Evolutionary conservation across 2,888 invertebrate species (phyloP).

Genomic region (Apotomis capreana): DNA sequence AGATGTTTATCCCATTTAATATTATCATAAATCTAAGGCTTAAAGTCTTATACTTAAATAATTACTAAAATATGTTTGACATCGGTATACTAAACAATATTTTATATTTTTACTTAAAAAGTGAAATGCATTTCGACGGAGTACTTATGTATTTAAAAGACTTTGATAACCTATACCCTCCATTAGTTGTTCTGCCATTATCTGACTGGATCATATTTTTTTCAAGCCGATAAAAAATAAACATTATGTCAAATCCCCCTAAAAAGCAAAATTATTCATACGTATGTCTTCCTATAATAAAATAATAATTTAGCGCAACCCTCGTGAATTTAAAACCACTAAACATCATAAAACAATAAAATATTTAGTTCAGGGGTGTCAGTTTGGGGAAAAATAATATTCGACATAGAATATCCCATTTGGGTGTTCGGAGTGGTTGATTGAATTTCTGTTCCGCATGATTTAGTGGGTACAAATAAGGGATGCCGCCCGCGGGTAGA

Average conservation of each 20-base stretch:
- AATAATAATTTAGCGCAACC: not conserved
- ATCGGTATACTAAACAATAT: too few relatives aligned
- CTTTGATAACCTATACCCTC: not conserved
- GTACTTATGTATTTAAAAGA: too few relatives aligned
- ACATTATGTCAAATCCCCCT: not conserved
- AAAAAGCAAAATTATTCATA: not conserved
- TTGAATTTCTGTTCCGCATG: constrained; percentile 71
- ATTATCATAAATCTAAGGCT: too few relatives aligned
- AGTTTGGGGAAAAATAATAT: constrained; percentile 32
- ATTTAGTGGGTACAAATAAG: constrained; percentile 69
- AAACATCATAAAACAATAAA: constrained; percentile 31
- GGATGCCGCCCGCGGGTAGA: constrained; percentile 54
- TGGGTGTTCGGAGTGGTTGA: constrained; percentile 57
- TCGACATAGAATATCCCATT: constrained; percentile 28
- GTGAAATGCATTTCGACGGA: too few relatives aligned
- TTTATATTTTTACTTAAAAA: too few relatives aligned
- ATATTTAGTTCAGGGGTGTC: constrained; percentile 33
- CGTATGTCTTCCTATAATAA: constrained; percentile 2
- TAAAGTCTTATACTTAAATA: too few relatives aligned
- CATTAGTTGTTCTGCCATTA: too few relatives aligned
- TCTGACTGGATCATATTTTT: too few relatives aligned
- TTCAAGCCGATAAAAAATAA: not conserved
- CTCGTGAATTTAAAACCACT: constrained; percentile 13
- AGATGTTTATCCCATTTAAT: too few relatives aligned
- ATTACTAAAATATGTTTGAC: too few relatives aligned